Percentiles rank a stretch among this genome's conserved stretches.
phyloP scores from a whole-genome alignment of 2,113 vertebrate species.

The Verasper variegatus region DNA sequence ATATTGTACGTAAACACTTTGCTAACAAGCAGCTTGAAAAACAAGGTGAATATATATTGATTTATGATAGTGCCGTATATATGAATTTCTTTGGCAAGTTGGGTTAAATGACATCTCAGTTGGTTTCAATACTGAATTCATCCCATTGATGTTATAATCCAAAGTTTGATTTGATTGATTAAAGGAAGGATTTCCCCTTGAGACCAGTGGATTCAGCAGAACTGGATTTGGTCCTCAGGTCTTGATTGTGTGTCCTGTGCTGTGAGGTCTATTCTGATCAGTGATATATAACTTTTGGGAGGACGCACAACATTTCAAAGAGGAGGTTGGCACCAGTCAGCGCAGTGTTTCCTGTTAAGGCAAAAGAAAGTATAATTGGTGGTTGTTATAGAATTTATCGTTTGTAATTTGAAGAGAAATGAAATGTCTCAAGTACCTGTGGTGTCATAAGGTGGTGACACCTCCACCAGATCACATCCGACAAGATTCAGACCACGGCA shows the following conservation, averaged over 20 bases:
- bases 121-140: not conserved
- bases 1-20: too few relatives aligned
- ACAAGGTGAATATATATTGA: too few relatives aligned
- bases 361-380: not conserved
- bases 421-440: conserved; percentile 83
- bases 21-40: too few relatives aligned
- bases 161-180: too few relatives aligned
- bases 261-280: conserved; percentile 60
- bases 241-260: not conserved
- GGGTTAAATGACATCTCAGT: too few relatives aligned
- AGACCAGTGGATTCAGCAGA: not conserved
- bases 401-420: not conserved
- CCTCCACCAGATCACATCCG: conserved; percentile 95
- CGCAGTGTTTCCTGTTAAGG: conserved; percentile 89
- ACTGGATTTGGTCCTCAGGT: not conserved
- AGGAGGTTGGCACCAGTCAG: conserved; percentile 92
- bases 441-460: conserved; percentile 88
- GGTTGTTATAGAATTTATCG: not conserved
- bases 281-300: conserved; percentile 84
- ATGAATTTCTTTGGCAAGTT: not conserved
- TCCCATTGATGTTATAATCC: not conserved
- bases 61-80: too few relatives aligned
- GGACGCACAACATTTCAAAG: conserved; percentile 95
- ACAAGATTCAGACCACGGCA: conserved; percentile 90
- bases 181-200: too few relatives aligned